Evolutionary conservation across 2,113 vertebrate species (phyloP).

Genomic region (Pygoscelis adeliae): DNA sequence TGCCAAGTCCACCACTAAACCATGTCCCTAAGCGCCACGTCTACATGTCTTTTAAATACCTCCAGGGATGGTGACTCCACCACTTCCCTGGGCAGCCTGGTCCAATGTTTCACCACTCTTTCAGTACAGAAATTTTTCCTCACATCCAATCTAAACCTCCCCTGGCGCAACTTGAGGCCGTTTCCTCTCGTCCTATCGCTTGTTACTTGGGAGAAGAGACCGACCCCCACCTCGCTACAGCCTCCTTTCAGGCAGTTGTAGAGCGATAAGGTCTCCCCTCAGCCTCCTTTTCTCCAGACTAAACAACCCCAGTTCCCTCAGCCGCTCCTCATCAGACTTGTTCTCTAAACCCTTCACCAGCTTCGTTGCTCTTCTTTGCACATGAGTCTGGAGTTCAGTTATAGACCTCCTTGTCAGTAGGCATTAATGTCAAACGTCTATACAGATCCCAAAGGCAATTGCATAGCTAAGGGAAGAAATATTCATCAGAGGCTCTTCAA

Average conservation of each 20-base stretch:
- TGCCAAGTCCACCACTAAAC: background rate
- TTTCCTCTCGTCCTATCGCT: fast-evolving
- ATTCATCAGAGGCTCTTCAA: background rate
- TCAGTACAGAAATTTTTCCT: background rate
- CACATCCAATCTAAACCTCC: background rate
- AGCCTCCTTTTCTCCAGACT: background rate
- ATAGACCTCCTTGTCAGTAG: background rate
- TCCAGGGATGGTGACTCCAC: background rate
- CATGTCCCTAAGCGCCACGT: background rate
- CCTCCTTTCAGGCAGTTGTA: background rate
- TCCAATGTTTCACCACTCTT: no score
- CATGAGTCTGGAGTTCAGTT: background rate
- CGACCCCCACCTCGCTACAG: fast-evolving
- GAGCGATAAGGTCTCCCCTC: background rate
- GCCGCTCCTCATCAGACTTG: fast-evolving
- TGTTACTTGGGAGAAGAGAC: background rate
- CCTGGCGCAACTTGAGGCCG: background rate
- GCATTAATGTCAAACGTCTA: background rate
- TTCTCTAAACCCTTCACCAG: background rate
- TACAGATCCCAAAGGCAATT: background rate
- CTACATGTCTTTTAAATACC: background rate
- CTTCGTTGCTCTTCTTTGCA: background rate
- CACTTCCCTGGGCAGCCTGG: background rate
- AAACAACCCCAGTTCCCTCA: background rate
- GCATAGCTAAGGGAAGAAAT: background rate